phyloP scores from a whole-genome alignment of 2,888 invertebrate species.

The Eristalis pertinax region DNA sequence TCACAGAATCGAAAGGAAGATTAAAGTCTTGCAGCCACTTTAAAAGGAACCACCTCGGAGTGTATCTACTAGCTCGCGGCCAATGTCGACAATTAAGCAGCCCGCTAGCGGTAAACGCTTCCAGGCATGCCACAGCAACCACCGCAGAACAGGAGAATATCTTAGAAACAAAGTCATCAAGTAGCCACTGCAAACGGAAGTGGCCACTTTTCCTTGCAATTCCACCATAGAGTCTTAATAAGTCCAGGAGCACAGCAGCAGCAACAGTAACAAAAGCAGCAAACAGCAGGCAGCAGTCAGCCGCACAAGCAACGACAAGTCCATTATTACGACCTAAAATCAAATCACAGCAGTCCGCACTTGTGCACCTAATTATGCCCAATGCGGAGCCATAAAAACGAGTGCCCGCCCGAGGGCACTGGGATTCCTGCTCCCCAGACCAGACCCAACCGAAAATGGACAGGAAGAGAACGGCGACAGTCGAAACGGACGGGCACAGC shows the following conservation, averaged over 20 bases:
- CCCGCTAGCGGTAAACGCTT: neutral
- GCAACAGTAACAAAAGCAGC: neutral
- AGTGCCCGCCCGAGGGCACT: slow-evolving; percentile 45
- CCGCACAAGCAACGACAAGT: slow-evolving; percentile 6
- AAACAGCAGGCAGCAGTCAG: neutral
- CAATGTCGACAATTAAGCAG: neutral
- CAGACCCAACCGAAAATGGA: slow-evolving; percentile 23
- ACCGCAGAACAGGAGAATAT: neutral
- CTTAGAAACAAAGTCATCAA: slow-evolving; percentile 23
- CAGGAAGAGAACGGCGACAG: neutral
- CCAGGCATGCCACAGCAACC: neutral
- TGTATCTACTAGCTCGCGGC: no score
- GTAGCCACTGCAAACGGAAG: slow-evolving; percentile 46
- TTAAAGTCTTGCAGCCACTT: no score
- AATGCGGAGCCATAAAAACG: slow-evolving; percentile 54
- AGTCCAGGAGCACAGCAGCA: neutral
- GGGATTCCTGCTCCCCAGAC: slow-evolving; percentile 38
- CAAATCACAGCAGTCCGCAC: slow-evolving; percentile 51
- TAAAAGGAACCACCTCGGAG: no score
- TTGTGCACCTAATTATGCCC: slow-evolving; percentile 68
- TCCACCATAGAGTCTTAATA: slow-evolving; percentile 33
- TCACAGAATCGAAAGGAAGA: no score
- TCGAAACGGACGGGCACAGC: neutral
- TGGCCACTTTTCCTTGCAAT: slow-evolving; percentile 35
- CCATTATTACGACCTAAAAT: slow-evolving; percentile 57